Evolutionary conservation across 2,888 invertebrate species (phyloP).

Genomic region (Tolmerus cingulatus): DNA sequence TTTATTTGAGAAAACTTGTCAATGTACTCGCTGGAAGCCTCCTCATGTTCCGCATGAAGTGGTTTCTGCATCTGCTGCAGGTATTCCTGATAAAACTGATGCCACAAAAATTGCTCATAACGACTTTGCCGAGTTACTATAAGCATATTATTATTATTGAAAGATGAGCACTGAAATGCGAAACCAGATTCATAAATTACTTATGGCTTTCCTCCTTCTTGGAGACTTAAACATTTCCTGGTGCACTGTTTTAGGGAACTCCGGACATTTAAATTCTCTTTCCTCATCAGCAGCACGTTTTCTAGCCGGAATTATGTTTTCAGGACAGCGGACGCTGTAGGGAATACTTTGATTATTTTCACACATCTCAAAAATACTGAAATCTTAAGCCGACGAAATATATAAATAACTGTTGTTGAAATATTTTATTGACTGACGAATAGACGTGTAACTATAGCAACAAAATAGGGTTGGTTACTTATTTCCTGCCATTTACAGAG

Average conservation of each 20-base stretch:
- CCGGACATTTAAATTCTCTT: not conserved
- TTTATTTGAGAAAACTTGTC: slow-evolving; percentile 55
- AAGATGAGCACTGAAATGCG: not conserved
- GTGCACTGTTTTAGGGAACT: not conserved
- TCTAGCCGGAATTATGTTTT: not conserved
- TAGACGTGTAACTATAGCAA: not conserved
- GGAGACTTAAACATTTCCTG: not conserved
- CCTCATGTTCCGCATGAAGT: not conserved
- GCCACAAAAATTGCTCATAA: slow-evolving; percentile 59
- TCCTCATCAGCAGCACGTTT: not conserved
- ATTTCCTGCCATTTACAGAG: not conserved
- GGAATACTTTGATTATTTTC: not conserved
- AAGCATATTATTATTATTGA: not conserved
- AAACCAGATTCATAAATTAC: not conserved
- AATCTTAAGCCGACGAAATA: not conserved
- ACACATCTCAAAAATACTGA: not conserved
- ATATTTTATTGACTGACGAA: not conserved
- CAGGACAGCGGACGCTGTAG: not conserved
- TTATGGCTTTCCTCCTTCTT: not conserved
- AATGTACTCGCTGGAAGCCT: slow-evolving; percentile 54
- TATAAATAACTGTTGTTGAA: not conserved
- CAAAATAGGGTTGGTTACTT: not conserved
- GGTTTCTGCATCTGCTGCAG: slow-evolving; percentile 52
- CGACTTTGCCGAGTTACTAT: slow-evolving; percentile 53
- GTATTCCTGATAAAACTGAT: slow-evolving; percentile 59